A percentile compares a stretch with the other conserved stretches of the same genome.
Evolutionary conservation across 2,113 vertebrate genomes (phyloP).

Genomic region (Bagarius yarrelli): DNA sequence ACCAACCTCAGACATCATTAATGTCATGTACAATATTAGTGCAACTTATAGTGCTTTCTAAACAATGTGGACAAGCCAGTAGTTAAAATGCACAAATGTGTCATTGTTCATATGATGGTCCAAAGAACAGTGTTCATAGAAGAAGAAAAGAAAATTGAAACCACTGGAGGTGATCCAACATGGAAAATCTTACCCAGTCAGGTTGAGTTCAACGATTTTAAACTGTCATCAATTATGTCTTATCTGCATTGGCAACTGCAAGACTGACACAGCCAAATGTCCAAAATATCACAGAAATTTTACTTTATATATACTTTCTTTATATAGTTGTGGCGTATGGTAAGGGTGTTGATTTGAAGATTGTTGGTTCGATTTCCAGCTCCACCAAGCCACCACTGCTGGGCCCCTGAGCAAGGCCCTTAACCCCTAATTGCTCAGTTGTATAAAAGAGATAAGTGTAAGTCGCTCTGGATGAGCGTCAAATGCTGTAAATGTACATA

Average conservation of each 20-base stretch:
- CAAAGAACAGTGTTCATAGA: slow-evolving; percentile 9
- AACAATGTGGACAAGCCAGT: slow-evolving; percentile 35
- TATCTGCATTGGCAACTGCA: background rate
- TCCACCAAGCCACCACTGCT: too few species aligned
- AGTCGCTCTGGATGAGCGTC: too few species aligned
- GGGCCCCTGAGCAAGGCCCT: too few species aligned
- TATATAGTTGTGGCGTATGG: too few species aligned
- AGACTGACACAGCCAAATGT: slow-evolving; percentile 12
- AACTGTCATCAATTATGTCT: slow-evolving; percentile 41
- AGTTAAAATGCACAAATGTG: slow-evolving; percentile 5
- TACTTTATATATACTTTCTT: too few species aligned
- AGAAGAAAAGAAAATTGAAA: slow-evolving; percentile 9
- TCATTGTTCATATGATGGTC: slow-evolving; percentile 23
- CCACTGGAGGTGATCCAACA: slow-evolving; percentile 9
- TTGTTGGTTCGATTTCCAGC: too few species aligned
- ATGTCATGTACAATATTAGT: slow-evolving; percentile 8
- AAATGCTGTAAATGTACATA: too few species aligned
- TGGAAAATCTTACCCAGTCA: slow-evolving; percentile 18
- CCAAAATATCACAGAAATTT: too few species aligned
- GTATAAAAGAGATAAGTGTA: too few species aligned
- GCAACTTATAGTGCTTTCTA: slow-evolving; percentile 20
- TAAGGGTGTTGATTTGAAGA: too few species aligned
- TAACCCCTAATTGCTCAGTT: too few species aligned
- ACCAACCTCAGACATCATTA: slow-evolving; percentile 19
- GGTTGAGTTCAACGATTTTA: slow-evolving; percentile 27